Evolutionary conservation across 1,140 invertebrate genomes (phyloP).

Genomic region (Chrysopa pallens): DNA sequence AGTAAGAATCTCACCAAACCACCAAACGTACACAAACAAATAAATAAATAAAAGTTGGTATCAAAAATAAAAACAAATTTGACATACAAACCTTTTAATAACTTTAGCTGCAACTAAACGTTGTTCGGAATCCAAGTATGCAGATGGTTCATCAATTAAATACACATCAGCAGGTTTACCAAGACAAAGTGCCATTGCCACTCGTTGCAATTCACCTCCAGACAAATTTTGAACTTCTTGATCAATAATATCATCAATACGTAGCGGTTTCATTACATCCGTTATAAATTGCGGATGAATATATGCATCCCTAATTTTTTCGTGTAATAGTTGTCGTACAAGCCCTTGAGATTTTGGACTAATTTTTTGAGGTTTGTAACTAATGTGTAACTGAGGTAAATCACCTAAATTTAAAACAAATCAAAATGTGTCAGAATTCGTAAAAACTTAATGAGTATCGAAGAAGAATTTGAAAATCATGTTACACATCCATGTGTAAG

Average conservation of each 20-base stretch:
- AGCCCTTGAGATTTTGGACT: slow-evolving; percentile 92
- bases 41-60: too few relatives aligned
- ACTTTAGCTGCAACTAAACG: slow-evolving; percentile 99
- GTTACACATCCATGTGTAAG: too few relatives aligned
- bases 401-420: slow-evolving; percentile 29
- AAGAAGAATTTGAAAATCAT: too few relatives aligned
- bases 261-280: slow-evolving; percentile 98
- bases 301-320: slow-evolving; percentile 94
- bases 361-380: slow-evolving; percentile 99
- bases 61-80: too few relatives aligned
- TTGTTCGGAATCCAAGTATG: slow-evolving; percentile 98
- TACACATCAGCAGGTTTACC: slow-evolving; percentile 99
- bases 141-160: slow-evolving; percentile 97
- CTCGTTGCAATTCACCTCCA: slow-evolving; percentile 96
- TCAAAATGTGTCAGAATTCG: too few relatives aligned
- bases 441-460: too few relatives aligned
- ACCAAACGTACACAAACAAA: not conserved
- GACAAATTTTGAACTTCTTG: slow-evolving; percentile 98
- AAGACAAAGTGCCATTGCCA: slow-evolving; percentile 87
- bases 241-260: slow-evolving; percentile 96
- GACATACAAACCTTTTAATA: slow-evolving; percentile 78
- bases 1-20: too few relatives aligned
- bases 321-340: slow-evolving; percentile 80
- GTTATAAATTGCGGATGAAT: slow-evolving; percentile 95
- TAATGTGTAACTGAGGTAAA: slow-evolving; percentile 87